A percentile compares a stretch with the other conserved stretches of the same genome.
phyloP scores from a whole-genome alignment of 2,797 vertebrate species.

The Meriones psammophilus region DNA sequence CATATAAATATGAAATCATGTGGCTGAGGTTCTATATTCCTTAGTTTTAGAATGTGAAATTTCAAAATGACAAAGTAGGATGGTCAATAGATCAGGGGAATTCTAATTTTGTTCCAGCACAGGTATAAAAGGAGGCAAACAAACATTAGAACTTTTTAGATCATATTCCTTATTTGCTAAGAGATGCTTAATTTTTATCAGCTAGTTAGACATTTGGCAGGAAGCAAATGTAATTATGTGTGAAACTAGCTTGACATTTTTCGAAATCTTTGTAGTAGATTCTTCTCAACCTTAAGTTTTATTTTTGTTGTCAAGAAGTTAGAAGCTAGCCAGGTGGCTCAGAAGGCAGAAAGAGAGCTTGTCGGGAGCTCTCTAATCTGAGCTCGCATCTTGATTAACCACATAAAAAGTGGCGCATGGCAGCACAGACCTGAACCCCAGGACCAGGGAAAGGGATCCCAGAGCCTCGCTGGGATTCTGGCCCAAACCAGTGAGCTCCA shows the following conservation, averaged over 20 bases:
- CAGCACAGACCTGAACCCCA: neutral
- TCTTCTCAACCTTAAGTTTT: neutral
- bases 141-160: constrained; percentile 14
- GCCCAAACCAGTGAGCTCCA: neutral
- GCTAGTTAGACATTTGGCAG: neutral
- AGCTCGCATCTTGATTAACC: neutral
- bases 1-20: constrained; percentile 35
- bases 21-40: constrained; percentile 34
- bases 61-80: neutral
- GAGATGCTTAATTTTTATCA: neutral
- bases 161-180: neutral
- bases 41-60: constrained; percentile 34
- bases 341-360: neutral
- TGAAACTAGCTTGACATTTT: constrained; percentile 2
- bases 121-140: neutral
- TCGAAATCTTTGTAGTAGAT: neutral
- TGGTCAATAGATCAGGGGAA: neutral
- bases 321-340: neutral
- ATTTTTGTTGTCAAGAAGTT: neutral
- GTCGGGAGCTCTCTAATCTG: neutral
- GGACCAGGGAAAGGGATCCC: neutral
- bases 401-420: no score
- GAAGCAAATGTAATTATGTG: neutral
- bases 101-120: constrained; percentile 30
- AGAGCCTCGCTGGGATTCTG: neutral